phyloP scores from a whole-genome alignment of 2,888 invertebrate genomes.

The Digitonthophagus gazella region DNA sequence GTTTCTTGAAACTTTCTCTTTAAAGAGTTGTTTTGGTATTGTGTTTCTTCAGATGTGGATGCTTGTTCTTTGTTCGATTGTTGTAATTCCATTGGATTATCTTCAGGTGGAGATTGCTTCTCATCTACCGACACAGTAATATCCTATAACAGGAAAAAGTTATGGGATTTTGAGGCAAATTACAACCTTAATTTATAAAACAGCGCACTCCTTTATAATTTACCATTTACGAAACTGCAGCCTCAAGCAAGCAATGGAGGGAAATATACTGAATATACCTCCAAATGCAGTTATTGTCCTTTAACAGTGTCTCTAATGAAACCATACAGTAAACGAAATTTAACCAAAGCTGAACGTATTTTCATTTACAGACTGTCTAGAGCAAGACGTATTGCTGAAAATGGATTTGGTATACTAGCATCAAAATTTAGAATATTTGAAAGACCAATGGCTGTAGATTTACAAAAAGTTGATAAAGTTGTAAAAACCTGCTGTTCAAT shows the following conservation, averaged over 20 bases:
- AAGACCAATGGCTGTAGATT: conserved; percentile 19
- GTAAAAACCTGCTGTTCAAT: conserved; percentile 14
- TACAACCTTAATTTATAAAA: no score
- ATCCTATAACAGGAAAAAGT: not conserved
- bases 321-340: conserved; percentile 16
- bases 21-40: not conserved
- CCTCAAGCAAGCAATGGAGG: no score
- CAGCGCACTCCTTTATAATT: no score
- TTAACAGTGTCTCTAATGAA: conserved; percentile 18
- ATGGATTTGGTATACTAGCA: not conserved
- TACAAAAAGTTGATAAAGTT: conserved; percentile 13
- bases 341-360: conserved; percentile 9
- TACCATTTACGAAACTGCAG: no score
- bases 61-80: conserved; percentile 1
- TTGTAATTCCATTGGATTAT: not conserved
- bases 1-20: conserved; percentile 7
- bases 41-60: conserved; percentile 7
- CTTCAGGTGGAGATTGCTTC: not conserved
- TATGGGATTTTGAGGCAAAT: not conserved
- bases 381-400: no score
- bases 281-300: conserved; percentile 15
- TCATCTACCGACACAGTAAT: not conserved
- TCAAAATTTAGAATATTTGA: conserved; percentile 23
- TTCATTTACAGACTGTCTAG: not conserved
- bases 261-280: conserved; percentile 2